Evolutionary conservation across 2,113 vertebrate species (phyloP), one percentile per base, ranked within the genome.

Genomic region (Ptilonorhynchus violaceus): DNA sequence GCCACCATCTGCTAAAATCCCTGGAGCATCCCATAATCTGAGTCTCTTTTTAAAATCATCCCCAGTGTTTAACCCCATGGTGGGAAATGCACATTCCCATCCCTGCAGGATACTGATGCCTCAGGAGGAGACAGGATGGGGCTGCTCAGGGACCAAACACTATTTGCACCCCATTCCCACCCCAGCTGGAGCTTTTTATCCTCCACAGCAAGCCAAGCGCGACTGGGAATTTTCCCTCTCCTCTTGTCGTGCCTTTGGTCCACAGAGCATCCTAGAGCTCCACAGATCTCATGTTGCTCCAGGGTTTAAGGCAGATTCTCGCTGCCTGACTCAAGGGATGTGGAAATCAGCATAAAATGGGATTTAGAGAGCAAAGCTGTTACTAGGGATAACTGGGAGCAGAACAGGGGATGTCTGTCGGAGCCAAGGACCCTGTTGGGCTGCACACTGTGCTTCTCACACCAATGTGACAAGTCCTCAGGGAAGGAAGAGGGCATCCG

Each of bases 351-450:
- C 88, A 73, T 47, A 90, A 94, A 95, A 95, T 58, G 63, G 92
- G 95, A 95, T 95, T 96, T 90, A 15, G 66, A 83, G 79, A 83
- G 94, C 90, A 69, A 62, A 95, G 88, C 90, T 73, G 44, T 82
- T 79, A 30, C 53, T 10, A 15, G 49, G 87, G 70, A 78, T 94
- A 72, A 68, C 58, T 0, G 4, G 44, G 66, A 69, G 77, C 53
- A 68, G 69, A 88, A 6, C 22, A 2, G 24, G 69, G 69, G 27
- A 27, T 19, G 60, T n/a, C 22, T 92, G 66, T 4, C 0, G 1
- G 78, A 73, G 67, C 69, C 0, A 0, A 24, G 59, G 68, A 60
- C 31, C 53, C 77, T 84, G 58, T 33, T 44, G 0, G 1, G 50
- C 39, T 53, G 31, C 55, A 15, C 15, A 2, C 21, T 8, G 56